Conservation (phyloP, 2,888 invertebrate genomes). For the Agonopterix alstromeriana region DNA sequence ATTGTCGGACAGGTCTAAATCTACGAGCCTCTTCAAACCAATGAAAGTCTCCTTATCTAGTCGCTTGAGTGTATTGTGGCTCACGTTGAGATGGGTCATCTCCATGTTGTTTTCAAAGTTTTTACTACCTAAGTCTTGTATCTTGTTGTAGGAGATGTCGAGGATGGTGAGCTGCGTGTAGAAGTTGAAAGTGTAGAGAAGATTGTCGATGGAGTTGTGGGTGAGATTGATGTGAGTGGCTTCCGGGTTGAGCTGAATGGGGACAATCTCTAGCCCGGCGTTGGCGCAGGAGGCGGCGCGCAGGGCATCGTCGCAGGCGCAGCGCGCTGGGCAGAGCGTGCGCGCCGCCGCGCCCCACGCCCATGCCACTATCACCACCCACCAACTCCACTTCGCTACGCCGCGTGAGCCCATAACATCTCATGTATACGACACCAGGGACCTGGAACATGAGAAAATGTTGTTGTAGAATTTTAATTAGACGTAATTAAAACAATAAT, state of each 20-base stretch:
- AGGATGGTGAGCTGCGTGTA: conserved; percentile 87
- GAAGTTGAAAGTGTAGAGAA: conserved; percentile 87
- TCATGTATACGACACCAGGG: conserved; percentile 61
- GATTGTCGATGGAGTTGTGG: conserved; percentile 87
- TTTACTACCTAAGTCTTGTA: conserved; percentile 86
- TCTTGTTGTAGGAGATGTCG: conserved; percentile 89
- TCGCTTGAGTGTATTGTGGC: conserved; percentile 83
- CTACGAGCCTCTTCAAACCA: conserved; percentile 81
- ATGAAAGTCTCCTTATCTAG: conserved; percentile 86
- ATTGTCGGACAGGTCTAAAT: conserved; percentile 87
- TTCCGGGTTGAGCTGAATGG: conserved; percentile 93
- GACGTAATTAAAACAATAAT: background rate
- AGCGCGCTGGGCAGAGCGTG: conserved; percentile 87
- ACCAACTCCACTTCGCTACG: conserved; percentile 70
- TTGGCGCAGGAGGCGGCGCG: conserved; percentile 86
- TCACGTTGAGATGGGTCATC: conserved; percentile 85
- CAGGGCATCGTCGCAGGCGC: conserved; percentile 87
- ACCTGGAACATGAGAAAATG: conserved; percentile 50
- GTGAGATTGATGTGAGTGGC: conserved; percentile 88
- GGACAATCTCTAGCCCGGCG: conserved; percentile 88
- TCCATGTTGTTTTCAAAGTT: conserved; percentile 88
- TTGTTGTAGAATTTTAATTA: background rate
- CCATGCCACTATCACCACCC: conserved; percentile 73
- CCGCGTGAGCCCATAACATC: conserved; percentile 73
- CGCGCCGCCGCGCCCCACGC: conserved; percentile 72